Evolutionary conservation across 1,140 invertebrate species (phyloP).

Genomic region (Melipona quadrifasciata): DNA sequence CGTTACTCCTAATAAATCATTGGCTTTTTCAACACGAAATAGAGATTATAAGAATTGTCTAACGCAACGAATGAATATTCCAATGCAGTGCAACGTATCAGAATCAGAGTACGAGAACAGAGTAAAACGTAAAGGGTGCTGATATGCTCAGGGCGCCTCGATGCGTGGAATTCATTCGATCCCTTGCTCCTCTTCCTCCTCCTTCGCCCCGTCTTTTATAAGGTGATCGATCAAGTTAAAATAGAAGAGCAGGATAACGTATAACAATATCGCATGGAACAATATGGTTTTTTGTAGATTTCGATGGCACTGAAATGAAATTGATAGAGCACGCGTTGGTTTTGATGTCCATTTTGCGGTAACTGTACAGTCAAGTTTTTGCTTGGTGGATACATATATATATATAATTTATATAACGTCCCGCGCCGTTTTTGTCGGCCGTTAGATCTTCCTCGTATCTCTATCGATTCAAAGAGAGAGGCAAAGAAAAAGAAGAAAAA

Average conservation of each 20-base stretch:
- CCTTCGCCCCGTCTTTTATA: too few relatives aligned
- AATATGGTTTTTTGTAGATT: not conserved
- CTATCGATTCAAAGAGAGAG: not conserved
- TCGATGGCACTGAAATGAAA: not conserved
- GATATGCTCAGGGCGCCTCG: too few relatives aligned
- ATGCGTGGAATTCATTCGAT: too few relatives aligned
- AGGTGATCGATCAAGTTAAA: not conserved
- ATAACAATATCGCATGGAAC: not conserved
- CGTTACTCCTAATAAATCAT: too few relatives aligned
- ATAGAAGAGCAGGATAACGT: too few relatives aligned
- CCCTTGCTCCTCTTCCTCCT: not conserved
- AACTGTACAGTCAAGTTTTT: not conserved
- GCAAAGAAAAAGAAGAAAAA: not conserved
- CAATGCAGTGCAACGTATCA: too few relatives aligned
- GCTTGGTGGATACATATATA: too few relatives aligned
- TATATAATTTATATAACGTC: not conserved
- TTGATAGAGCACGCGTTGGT: not conserved
- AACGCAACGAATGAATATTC: too few relatives aligned
- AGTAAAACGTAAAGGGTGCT: too few relatives aligned
- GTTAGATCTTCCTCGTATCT: not conserved
- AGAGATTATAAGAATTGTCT: too few relatives aligned
- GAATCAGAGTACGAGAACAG: too few relatives aligned
- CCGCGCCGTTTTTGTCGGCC: not conserved
- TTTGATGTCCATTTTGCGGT: not conserved
- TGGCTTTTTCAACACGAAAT: too few relatives aligned